Percentiles rank a stretch among this genome's conserved stretches.
Conservation (phyloP, 2,888 invertebrate species). For the Cheilosia scutellata region DNA sequence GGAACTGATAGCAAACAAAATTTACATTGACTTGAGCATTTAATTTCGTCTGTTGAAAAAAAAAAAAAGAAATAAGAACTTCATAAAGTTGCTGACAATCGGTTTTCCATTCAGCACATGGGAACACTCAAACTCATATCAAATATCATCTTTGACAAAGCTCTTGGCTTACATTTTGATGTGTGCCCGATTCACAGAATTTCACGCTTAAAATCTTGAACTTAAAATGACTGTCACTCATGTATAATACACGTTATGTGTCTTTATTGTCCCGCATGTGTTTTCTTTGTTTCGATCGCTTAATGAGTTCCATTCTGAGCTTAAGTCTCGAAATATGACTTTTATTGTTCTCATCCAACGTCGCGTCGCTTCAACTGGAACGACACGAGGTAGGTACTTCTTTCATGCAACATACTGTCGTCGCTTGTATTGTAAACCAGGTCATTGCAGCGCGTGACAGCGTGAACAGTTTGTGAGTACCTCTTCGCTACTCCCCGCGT, state of each 20-base stretch:
- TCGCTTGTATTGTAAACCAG: constrained; percentile 50
- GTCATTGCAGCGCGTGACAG: constrained; percentile 64
- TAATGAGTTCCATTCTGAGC: constrained; percentile 12
- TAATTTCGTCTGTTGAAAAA: not conserved
- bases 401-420: constrained; percentile 44
- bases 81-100: constrained; percentile 1
- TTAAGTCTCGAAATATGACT: constrained; percentile 36
- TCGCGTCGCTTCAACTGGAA: constrained; percentile 13
- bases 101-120: constrained; percentile 1
- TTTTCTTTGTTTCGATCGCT: constrained; percentile 29
- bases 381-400: not conserved
- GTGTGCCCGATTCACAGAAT: constrained; percentile 37
- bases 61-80: not conserved
- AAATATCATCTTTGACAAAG: constrained; percentile 2
- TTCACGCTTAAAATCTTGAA: constrained; percentile 36
- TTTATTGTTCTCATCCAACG: constrained; percentile 41
- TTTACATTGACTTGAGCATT: constrained; percentile 1
- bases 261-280: not conserved
- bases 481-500: not conserved
- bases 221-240: constrained; percentile 37
- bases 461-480: constrained; percentile 41
- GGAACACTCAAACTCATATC: not conserved
- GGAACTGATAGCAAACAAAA: not conserved
- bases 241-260: not conserved
- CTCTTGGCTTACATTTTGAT: constrained; percentile 31